Conservation (phyloP, 2,113 vertebrate genomes). For the Syngnathus floridae region DNA sequence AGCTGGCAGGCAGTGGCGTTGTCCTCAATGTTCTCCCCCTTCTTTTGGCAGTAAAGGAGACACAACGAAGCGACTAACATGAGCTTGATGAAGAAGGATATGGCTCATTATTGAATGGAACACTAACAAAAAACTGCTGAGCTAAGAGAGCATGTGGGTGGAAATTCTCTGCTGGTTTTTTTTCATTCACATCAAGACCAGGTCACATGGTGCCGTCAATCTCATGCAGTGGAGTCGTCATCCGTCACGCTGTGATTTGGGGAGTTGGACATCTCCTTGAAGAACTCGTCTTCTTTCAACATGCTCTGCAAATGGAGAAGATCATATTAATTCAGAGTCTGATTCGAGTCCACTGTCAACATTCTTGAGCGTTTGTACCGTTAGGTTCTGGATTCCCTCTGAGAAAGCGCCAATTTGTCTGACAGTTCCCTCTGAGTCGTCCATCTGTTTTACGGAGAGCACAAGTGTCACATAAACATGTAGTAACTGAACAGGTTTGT, state of each 20-base stretch:
- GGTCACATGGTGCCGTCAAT: constrained; percentile 19
- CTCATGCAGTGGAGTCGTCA: constrained; percentile 87
- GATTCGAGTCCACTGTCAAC: background rate
- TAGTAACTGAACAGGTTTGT: background rate
- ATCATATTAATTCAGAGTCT: background rate
- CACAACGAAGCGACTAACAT: background rate
- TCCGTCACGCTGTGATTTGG: constrained; percentile 86
- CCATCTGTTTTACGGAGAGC: constrained; percentile 77
- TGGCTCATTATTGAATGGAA: constrained; percentile 33
- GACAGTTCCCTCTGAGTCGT: constrained; percentile 96
- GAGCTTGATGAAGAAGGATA: constrained; percentile 27
- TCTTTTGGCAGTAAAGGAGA: constrained; percentile 46
- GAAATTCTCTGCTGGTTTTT: constrained; percentile 18
- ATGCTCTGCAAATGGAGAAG: constrained; percentile 77
- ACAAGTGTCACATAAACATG: background rate
- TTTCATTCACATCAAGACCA: constrained; percentile 59
- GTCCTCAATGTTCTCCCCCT: constrained; percentile 47
- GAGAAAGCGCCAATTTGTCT: constrained; percentile 96
- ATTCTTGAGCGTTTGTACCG: constrained; percentile 67
- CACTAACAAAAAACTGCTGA: constrained; percentile 23
- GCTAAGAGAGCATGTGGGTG: constrained; percentile 41
- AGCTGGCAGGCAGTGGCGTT: constrained; percentile 71
- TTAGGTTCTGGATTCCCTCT: constrained; percentile 97
- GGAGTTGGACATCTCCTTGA: constrained; percentile 82
- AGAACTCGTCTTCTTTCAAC: constrained; percentile 95